phyloP scores from a whole-genome alignment of 2,113 vertebrate genomes.

The Cyprinodon tularosa region DNA sequence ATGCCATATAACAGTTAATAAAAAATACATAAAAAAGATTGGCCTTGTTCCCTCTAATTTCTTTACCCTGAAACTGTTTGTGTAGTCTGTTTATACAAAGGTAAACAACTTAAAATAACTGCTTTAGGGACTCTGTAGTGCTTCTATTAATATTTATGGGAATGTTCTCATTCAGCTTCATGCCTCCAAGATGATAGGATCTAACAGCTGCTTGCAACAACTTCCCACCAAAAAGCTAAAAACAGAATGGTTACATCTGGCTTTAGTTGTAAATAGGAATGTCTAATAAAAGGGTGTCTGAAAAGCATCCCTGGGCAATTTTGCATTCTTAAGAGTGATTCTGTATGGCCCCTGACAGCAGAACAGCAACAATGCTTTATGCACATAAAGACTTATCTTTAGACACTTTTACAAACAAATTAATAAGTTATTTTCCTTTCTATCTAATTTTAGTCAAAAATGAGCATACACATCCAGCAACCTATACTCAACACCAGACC shows the following conservation, averaged over 20 bases:
- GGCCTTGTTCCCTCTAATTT: neutral
- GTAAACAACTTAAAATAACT: slow-evolving; percentile 7
- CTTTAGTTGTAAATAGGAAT: neutral
- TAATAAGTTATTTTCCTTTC: neutral
- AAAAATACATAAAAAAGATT: neutral
- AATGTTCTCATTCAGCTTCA: slow-evolving; percentile 1
- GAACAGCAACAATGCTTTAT: neutral
- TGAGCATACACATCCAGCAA: neutral
- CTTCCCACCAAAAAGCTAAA: neutral
- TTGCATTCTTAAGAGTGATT: neutral
- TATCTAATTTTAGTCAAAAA: neutral
- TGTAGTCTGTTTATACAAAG: neutral
- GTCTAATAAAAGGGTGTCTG: neutral
- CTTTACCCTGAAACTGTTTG: neutral
- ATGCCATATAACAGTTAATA: neutral
- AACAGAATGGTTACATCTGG: neutral
- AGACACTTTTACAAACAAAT: neutral
- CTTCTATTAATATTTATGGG: slow-evolving; percentile 24
- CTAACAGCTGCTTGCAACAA: neutral
- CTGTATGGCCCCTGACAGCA: neutral
- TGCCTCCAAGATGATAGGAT: neutral
- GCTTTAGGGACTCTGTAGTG: neutral
- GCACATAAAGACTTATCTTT: neutral
- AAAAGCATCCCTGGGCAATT: neutral
- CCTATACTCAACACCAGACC: neutral